Base-by-base conservation (phyloP, 2,888 invertebrate genomes). In the Cinara cedri region DNA sequence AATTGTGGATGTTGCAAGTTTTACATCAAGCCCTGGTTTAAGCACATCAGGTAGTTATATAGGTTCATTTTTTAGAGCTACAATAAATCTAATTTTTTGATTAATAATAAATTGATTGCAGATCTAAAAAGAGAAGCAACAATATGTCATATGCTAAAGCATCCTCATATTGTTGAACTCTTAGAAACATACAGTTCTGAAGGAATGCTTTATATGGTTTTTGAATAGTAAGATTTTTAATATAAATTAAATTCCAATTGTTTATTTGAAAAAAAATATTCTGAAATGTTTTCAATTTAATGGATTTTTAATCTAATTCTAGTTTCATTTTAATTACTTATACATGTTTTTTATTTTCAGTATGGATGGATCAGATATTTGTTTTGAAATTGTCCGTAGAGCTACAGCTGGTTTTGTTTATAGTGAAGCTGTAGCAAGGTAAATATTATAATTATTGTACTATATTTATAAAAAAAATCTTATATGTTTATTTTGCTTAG, bases 361-460 rank as follows among this genome's bases (percentile, higher is more conserved):
- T 87, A 96, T 98, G 95, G 98, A 98, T 86, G 99, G 99, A 66
- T 95, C 96, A 68, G 99, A 99, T 87, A 90, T 99, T 83, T 98
- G 98, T 87, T 97, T 96, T 87, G 99, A 99, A 89, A 96, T 98
- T 83, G 98, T 97, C 42, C 91, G 97, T 84, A 90, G 98, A 85
- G 98, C 98, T 34, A 92, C 93, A 49, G 94, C 96, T 75, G 98
- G 99, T 82, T 99, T 99, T 87, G 97, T 97, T 81, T 99, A 99
- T 88, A 99, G 98, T 85, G 99, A 99, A 89, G 97, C 98, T 62
- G 99, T 99, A 76, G 97, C 97, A 83, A 98, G 97, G 97, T 97
- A 88, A 66, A n/a, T 49, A 54, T 55, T 55, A 55, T 42, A 19
- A 55, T 24, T 62, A 46, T 54, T 46, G 46, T 66, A 62, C 49